Conservation (phyloP, 30 jellyfish, hydroid and myxozoan genomes). For the Cassiopea xamachana region DNA sequence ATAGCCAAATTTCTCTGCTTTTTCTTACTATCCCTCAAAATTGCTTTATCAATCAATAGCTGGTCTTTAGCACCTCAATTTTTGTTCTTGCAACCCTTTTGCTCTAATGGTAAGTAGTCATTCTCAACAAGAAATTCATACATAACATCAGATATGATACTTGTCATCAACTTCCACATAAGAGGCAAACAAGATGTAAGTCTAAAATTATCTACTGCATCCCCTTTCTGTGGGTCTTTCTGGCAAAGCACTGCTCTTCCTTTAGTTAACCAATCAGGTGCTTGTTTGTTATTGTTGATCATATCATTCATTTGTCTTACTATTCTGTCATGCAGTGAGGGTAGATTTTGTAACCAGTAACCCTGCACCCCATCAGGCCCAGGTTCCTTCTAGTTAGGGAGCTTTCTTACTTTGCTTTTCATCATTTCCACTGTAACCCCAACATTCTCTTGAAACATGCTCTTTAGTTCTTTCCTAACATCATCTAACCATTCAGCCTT, state of each 20-base stretch:
- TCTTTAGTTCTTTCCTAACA: not conserved
- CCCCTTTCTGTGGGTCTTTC: conserved; percentile 29
- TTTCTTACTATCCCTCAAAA: conserved; percentile 5
- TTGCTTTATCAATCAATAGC: conserved; percentile 18
- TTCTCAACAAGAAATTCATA: conserved; percentile 8
- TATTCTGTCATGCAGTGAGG: conserved; percentile 17
- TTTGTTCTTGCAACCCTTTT: conserved; percentile 23
- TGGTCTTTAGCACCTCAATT: conserved; percentile 32
- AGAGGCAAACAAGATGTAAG: conserved; percentile 35
- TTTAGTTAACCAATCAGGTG: conserved; percentile 25
- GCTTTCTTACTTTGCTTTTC: not conserved
- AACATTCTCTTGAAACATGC: not conserved
- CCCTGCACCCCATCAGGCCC: conserved; percentile 46
- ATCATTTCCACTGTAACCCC: not conserved
- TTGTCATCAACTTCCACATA: conserved; percentile 41
- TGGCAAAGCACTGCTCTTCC: conserved; percentile 45
- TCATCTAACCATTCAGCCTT: conserved; percentile 19
- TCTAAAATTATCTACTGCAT: conserved; percentile 27
- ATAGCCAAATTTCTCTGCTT: conserved; percentile 8
- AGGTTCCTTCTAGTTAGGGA: conserved; percentile 49
- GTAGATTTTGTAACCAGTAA: conserved; percentile 14
- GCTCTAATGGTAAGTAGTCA: conserved; percentile 10
- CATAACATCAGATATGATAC: not conserved
- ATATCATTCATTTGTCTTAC: conserved; percentile 17
- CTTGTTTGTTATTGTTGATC: not conserved